Evolutionary conservation across 2,113 vertebrate genomes (phyloP).

Genomic region (Malaclemys terrapin): DNA sequence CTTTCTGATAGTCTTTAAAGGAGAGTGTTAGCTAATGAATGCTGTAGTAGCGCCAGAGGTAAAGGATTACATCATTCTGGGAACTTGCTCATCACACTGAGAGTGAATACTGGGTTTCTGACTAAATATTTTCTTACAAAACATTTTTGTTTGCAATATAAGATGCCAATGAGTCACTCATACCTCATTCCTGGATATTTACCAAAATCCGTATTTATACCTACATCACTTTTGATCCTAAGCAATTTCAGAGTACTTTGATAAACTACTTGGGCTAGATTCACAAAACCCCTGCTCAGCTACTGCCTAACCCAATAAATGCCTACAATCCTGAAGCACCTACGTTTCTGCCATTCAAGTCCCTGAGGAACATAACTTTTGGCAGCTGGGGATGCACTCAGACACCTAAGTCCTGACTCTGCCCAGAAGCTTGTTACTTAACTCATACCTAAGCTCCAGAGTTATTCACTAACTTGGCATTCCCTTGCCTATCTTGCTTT

Average conservation of each 20-base stretch:
- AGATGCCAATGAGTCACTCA: background rate
- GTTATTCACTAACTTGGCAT: no score
- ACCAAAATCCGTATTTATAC: background rate
- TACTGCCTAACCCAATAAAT: no score
- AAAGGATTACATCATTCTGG: background rate
- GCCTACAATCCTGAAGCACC: no score
- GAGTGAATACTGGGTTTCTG: background rate
- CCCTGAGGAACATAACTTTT: no score
- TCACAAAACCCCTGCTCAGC: no score
- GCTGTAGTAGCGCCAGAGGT: background rate
- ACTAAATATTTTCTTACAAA: background rate
- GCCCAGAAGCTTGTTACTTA: no score
- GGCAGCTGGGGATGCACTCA: no score
- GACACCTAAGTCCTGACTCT: no score
- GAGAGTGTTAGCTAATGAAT: background rate
- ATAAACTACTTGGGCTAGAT: background rate
- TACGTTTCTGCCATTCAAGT: no score
- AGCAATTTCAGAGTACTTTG: background rate
- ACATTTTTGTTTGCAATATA: background rate
- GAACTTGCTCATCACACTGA: background rate
- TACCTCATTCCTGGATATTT: background rate
- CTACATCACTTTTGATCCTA: background rate
- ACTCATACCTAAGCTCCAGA: no score
- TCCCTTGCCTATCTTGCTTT: no score
- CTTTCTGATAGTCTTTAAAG: background rate